These are phyloP conservation scores for Hypsopygia costalis DNA, from an alignment of 2,888 invertebrate genomes.

Conservation along the genomic window DNA sequence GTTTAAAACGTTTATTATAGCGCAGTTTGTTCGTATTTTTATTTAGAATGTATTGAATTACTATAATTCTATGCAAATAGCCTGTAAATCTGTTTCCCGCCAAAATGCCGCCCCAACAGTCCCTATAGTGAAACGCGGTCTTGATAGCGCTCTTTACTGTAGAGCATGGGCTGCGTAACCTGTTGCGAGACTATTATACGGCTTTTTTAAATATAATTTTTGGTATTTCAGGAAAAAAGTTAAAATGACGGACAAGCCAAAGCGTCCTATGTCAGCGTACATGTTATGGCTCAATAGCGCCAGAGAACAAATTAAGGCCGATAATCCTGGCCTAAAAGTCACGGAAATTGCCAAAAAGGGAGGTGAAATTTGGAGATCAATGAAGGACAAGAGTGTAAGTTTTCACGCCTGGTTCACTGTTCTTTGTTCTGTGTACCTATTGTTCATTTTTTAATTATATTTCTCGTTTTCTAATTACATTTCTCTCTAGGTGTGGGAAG, in stretches of 20 bases:
- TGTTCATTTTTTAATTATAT: too few relatives aligned
- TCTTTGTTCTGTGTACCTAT: constrained; percentile 11
- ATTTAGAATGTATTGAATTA: constrained; percentile 16
- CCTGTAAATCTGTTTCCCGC: constrained; percentile 69
- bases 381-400: constrained; percentile 92
- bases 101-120: constrained; percentile 70
- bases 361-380: constrained; percentile 96
- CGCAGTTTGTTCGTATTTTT: constrained; percentile 23
- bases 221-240: constrained; percentile 68
- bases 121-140: constrained; percentile 44
- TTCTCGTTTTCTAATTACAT: too few relatives aligned
- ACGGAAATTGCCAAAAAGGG: constrained; percentile 97
- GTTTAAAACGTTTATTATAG: constrained; percentile 12
- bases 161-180: constrained; percentile 50
- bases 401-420: constrained; percentile 11
- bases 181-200: constrained; percentile 39
- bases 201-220: constrained; percentile 27
- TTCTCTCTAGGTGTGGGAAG: constrained; percentile 91
- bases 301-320: constrained; percentile 92
- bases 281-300: constrained; percentile 97
- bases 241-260: constrained; percentile 95
- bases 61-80: constrained; percentile 19
- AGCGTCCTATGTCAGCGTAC: constrained; percentile 95
- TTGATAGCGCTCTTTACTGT: constrained; percentile 32
- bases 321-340: constrained; percentile 94